Evolutionary conservation across 37 sponge, comb jelly and placozoan genomes (phyloP), one percentile per base, ranked within the genome.

Genomic region (Sycon ciliatum): DNA sequence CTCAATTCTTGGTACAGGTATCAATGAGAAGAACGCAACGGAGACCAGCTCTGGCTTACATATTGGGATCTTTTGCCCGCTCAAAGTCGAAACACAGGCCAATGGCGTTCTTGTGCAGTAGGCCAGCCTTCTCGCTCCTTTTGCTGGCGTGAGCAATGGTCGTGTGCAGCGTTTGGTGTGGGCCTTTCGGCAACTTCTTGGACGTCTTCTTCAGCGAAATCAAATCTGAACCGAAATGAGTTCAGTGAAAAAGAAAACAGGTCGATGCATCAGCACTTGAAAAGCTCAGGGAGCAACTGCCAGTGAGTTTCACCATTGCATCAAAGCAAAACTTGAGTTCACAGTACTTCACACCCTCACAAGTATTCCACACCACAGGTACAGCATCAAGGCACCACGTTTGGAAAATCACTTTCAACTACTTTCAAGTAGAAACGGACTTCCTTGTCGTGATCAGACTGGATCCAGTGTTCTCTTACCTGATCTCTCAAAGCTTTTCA

Each of bases 31-130:
- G n/a, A n/a, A n/a, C n/a, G n/a, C n/a, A n/a, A n/a, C n/a, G n/a
- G n/a, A n/a, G n/a, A n/a, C n/a, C 53, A 20, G 53, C 53, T 2
- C 27, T 18, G 20, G 3, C 86, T 83, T 38, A 93, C 91, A 92
- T 83, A 79, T 92, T 97, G 42, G 90, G 69, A 57, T 89, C 91
- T 0, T 22, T 36, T 3, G 80, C n/a, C n/a, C n/a, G 78, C 56
- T 67, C 82, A 72, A 97, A 97, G 69, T 89, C 90, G 61, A 97
- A 86, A 5, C 84, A 80, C 67, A 90, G 81, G n/a, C 99, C 99
- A 33, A 84, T 83, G 31, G 97, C 78, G 76, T 82, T 80, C 65
- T 76, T 68, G 3, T 63, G 35, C 33, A 32, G 35, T 35, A 62
- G 6, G 24, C 18, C 16, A 27, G 37, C 70, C 9, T 30, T 66